phyloP scores from a whole-genome alignment of 2,797 vertebrate genomes.

The Lithobates sylvaticus region DNA sequence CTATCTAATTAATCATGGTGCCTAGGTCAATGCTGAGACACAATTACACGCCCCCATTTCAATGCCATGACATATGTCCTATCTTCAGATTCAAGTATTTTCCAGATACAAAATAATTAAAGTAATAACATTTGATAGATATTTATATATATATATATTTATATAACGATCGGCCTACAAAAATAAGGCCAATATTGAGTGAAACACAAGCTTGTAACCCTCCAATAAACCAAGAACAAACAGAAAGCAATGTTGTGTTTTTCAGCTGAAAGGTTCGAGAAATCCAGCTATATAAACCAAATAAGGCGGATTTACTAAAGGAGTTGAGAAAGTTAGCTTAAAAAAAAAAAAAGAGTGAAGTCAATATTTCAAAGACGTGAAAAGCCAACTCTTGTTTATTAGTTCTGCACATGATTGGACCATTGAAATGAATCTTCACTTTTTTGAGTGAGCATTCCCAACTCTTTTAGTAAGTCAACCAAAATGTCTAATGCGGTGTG shows the following conservation, averaged over 20 bases:
- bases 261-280: not conserved
- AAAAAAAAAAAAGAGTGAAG: no score
- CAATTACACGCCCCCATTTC: slow-evolving; percentile 65
- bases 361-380: not conserved
- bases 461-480: not conserved
- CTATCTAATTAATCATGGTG: slow-evolving; percentile 26
- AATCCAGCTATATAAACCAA: not conserved
- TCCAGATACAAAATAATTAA: slow-evolving; percentile 72
- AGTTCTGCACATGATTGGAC: not conserved
- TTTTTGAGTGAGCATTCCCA: not conserved
- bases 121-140: slow-evolving; percentile 21
- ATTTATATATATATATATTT: not conserved
- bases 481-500: not conserved
- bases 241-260: not conserved
- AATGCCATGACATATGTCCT: slow-evolving; percentile 66
- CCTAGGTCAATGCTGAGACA: slow-evolving; percentile 40
- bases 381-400: not conserved
- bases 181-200: slow-evolving; percentile 23
- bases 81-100: slow-evolving; percentile 82
- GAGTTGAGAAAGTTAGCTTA: not conserved
- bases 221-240: not conserved
- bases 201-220: slow-evolving; percentile 8
- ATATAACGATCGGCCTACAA: slow-evolving; percentile 11
- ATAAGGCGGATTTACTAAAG: not conserved
- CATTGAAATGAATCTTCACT: not conserved